Evolutionary conservation across 2,113 vertebrate genomes (phyloP), one percentile per base, ranked within the genome.

Genomic region (Ailuropoda melanoleuca): DNA sequence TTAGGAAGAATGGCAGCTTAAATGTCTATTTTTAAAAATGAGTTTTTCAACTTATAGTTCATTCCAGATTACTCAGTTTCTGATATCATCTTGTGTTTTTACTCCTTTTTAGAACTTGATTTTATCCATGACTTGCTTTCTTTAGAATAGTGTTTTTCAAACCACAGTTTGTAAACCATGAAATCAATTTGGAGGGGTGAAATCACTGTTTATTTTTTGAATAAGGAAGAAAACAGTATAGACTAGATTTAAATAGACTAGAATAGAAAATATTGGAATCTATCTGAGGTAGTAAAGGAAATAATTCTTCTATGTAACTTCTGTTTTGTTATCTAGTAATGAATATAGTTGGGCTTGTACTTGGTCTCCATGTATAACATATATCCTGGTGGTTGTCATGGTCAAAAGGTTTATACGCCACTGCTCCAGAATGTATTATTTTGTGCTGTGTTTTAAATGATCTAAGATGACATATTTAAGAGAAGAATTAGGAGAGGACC

Each of bases 131-230:
- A 81, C 43, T 93, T 81, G 31, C 43, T 85, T 72, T 68, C 88
- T 97, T 26, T 62, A 89, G 72, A 90, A 56, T 26, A 74, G 2
- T 84, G 43, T 62, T 95, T 95, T 93, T 78, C 74, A 90, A 86
- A 50, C 26, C 24, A 70, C 24, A 70, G 53, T 62, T 95, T 56
- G 37, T 81, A 90, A 86, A 56, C 29, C 31, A 86, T 72, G 46
- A 85, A 96, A 62, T 96, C 43, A 86, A 23, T 31, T 85, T 90
- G 81, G 60, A 86, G 72, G 46, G n/a, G 24, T 93, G 43, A 37
- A 80, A 50, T 24, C 74, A 86, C 34, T 39, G 34, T 93, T 90
- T 85, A 77, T 50, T 55, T 74, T 56, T 88, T 74, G 34, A 77
- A 72, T 77, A 70, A 58, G n/a, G 31, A 39, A 43, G 26, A 37